Percentiles rank a stretch among this genome's conserved stretches.
Conservation (phyloP, 1,140 invertebrate species). For the Megalonaias nervosa region DNA sequence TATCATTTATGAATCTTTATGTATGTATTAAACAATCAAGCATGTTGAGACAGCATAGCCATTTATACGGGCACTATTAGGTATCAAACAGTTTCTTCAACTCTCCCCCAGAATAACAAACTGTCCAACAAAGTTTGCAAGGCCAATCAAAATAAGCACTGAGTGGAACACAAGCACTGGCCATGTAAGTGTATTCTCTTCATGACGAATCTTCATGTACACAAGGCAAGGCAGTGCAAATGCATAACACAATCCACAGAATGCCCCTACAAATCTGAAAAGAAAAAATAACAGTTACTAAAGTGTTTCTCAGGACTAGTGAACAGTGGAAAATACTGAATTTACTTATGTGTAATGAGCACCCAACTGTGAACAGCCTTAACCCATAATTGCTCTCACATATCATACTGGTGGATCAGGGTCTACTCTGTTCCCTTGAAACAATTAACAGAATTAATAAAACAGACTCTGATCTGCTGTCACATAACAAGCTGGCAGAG, state of each 20-base stretch:
- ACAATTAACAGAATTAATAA: too few relatives aligned
- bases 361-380: not conserved
- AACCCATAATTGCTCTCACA: not conserved
- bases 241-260: slow-evolving; percentile 90
- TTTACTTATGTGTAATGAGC: not conserved
- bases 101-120: slow-evolving; percentile 75
- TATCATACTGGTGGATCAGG: not conserved
- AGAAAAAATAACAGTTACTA: slow-evolving; percentile 23
- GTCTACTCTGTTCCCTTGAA: not conserved
- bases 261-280: slow-evolving; percentile 87
- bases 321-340: not conserved
- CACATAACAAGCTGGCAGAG: too few relatives aligned
- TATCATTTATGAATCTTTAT: too few relatives aligned
- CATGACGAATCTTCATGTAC: slow-evolving; percentile 79
- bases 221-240: slow-evolving; percentile 87
- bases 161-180: slow-evolving; percentile 75
- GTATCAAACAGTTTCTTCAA: too few relatives aligned
- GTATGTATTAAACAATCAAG: too few relatives aligned
- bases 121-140: slow-evolving; percentile 83
- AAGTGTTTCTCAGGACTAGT: not conserved
- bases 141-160: slow-evolving; percentile 79
- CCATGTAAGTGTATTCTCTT: slow-evolving; percentile 76
- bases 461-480: too few relatives aligned
- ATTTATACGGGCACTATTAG: too few relatives aligned
- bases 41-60: too few relatives aligned